Evolutionary conservation across 2,888 invertebrate species (phyloP), one percentile per base, ranked within the genome.

Genomic region (Troides oblongomaculatus): DNA sequence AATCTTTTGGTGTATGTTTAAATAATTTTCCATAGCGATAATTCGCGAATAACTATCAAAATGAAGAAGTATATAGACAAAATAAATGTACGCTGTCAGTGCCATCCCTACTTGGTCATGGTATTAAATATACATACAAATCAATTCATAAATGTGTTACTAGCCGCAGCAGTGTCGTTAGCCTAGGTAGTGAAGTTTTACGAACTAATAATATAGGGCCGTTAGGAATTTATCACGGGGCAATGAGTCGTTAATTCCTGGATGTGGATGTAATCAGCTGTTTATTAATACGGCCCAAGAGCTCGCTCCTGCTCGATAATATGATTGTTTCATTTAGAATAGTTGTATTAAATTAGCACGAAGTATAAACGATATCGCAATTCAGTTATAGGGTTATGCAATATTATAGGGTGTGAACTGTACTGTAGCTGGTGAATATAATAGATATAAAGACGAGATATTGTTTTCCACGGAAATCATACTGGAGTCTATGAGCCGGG

Each of bases 171-270:
- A 74, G 23, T 53, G 56, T 72, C 73, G 74, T 75, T 73, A 66
- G 69, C 72, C 69, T 62, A 71, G 14, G 67, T 72, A 74, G 68
- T 74, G 79, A 77, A 64, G 64, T 75, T 83, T 82, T 82, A 84
- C 77, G 78, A 76, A 67, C 74, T 73, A 72, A 77, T 82, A 81
- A 81, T 78, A 78, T 76, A 75, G 67, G 72, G 71, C 77, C 75
- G 73, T 76, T 72, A 72, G 74, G 73, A 76, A 73, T 81, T 86
- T 82, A 85, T 79, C 75, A 72, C 72, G 71, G 62, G 53, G 69
- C 73, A 77, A 78, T 73, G 73, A 76, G 71, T 79, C 79, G 77
- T 83, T 77, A 78, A 75, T 73, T 74, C 72, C 68, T 67, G 70
- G 71, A 76, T 75, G 77, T 75, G 75, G 74, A 75, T 73, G 76